Evolutionary conservation across 2,797 vertebrate genomes (phyloP), one percentile per base, ranked within the genome.

Genomic region (Catamblyrhynchus diadema): DNA sequence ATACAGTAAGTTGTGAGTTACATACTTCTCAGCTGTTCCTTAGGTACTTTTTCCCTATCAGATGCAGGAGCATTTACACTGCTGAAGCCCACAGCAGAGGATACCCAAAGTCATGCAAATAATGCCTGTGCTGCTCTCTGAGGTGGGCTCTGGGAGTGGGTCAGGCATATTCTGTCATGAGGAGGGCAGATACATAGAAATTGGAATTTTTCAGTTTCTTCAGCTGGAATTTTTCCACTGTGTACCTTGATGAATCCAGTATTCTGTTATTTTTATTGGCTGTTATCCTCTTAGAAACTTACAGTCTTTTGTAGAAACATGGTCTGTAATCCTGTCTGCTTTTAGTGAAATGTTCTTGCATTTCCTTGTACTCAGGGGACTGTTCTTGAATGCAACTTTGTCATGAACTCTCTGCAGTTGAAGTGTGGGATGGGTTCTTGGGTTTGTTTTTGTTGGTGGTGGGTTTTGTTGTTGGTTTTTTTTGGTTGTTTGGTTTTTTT

Each of bases 1-100:
- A 53, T 99, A 98, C 96, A 99, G 99, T 99, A 98, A 98, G 99
- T 98, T 33, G 30, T 18, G 54, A 65, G 60, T 67, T 5, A 3
- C 2, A 0, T 22, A 3, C 16, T 35, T 35, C 35, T 35, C 35
- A 35, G 35, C 35, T 33, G 60, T 32, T 41, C 33, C 25, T 81
- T 27, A 14, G 14, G 27, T 25, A 4, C 51, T 8, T 54, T 44
- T 30, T 9, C 64, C 5, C 32, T 44, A 2, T 28, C 2, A 23
- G 62, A 48, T 65, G 78, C 56, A 53, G 35, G 24, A 86, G 27
- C 20, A 6, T 20, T 33, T 8, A 2, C 12, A 2, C 8, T 53
- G 30, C 14, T 41, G 71, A 67, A 70, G 53, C 16, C 13, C 50
- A 17, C 27, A 73, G 48, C 50, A 66, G n/a, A 33, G 51, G 56